A percentile compares a stretch with the other conserved stretches of the same genome.
These are phyloP conservation scores for Dendrolimus punctatus DNA, from an alignment of 1,140 invertebrate species.

Conservation along the genomic window DNA sequence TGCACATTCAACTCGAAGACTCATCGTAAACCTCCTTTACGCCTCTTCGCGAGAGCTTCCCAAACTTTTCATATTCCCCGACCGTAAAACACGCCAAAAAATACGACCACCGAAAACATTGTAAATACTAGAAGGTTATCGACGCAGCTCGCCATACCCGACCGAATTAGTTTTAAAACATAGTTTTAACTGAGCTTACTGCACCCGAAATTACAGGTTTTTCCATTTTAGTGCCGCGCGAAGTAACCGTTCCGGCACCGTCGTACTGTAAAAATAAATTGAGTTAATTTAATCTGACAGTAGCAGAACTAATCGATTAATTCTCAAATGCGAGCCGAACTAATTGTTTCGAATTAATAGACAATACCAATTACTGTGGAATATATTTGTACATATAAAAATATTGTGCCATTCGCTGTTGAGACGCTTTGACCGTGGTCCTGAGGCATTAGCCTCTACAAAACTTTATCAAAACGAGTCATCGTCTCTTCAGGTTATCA, in stretches of 20 bases:
- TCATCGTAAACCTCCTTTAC: constrained; percentile 70
- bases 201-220: constrained; percentile 48
- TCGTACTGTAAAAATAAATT: constrained; percentile 34
- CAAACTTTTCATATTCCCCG: constrained; percentile 70
- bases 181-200: constrained; percentile 58
- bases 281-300: constrained; percentile 28
- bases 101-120: constrained; percentile 70
- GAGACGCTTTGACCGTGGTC: too few relatives aligned
- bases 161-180: constrained; percentile 64
- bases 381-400: too few relatives aligned
- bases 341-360: neutral
- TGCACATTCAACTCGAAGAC: constrained; percentile 64
- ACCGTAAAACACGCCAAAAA: constrained; percentile 66
- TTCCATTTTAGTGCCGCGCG: constrained; percentile 28
- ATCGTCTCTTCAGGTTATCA: too few relatives aligned
- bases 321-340: constrained; percentile 9
- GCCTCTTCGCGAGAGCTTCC: constrained; percentile 59
- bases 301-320: constrained; percentile 24
- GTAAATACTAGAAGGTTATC: constrained; percentile 63
- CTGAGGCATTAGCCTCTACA: too few relatives aligned
- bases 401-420: too few relatives aligned
- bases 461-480: too few relatives aligned
- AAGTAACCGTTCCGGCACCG: constrained; percentile 2
- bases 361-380: too few relatives aligned
- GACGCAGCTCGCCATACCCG: constrained; percentile 39